A percentile compares a stretch with the other conserved stretches of the same genome.
These are phyloP conservation scores for Drosophila mercatorum DNA, from an alignment of 2,888 invertebrate genomes.

Conservation along the genomic window DNA sequence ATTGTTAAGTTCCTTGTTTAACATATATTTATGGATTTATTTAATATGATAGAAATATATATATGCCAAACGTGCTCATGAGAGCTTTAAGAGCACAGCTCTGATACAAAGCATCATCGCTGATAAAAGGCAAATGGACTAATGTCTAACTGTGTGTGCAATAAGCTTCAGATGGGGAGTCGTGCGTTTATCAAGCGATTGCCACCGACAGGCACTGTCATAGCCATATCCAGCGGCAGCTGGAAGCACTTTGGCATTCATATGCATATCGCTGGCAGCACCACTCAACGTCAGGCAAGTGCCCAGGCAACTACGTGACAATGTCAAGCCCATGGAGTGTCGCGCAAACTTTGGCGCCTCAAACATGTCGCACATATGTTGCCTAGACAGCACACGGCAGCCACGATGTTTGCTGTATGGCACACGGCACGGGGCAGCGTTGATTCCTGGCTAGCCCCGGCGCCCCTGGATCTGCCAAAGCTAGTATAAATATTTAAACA, in stretches of 20 bases:
- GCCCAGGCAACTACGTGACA: slow-evolving; percentile 72
- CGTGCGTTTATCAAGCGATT: slow-evolving; percentile 14
- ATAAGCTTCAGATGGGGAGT: slow-evolving; percentile 30
- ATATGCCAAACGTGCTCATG: slow-evolving; percentile 57
- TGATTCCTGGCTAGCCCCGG: not conserved
- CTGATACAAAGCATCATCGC: slow-evolving; percentile 2
- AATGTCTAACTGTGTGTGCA: slow-evolving; percentile 63
- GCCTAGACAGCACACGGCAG: slow-evolving; percentile 25
- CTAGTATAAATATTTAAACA: slow-evolving; percentile 80
- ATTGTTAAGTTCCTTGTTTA: no score
- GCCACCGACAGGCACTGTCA: slow-evolving; percentile 11
- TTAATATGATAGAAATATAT: no score
- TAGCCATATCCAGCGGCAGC: not conserved
- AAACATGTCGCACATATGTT: slow-evolving; percentile 68
- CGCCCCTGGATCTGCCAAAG: slow-evolving; percentile 22
- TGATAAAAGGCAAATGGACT: slow-evolving; percentile 49
- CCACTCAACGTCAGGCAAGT: slow-evolving; percentile 47
- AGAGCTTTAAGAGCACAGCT: slow-evolving; percentile 34
- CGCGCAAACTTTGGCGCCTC: slow-evolving; percentile 53
- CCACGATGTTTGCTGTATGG: slow-evolving; percentile 1
- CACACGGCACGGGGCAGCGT: slow-evolving; percentile 10
- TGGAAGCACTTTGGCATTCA: slow-evolving; percentile 42
- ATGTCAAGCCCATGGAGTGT: slow-evolving; percentile 55
- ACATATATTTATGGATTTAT: no score
- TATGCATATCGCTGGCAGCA: slow-evolving; percentile 56